Evolutionary conservation across 2,113 vertebrate genomes (phyloP), one percentile per base, ranked within the genome.

Genomic region (Plestiodon gilberti): DNA sequence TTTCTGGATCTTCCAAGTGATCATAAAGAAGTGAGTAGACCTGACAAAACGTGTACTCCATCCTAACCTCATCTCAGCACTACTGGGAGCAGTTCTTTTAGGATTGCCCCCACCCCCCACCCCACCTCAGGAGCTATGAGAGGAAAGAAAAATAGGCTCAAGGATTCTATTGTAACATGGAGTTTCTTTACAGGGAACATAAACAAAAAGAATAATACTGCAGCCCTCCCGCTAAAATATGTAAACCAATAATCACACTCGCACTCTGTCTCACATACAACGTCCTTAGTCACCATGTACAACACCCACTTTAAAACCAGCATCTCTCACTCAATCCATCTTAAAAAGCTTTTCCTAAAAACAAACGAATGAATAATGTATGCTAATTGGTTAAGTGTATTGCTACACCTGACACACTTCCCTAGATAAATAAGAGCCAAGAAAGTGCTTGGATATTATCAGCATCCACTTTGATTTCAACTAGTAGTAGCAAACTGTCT

Each of bases 381-480:
- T 69, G 81, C 89, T 88, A 81, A 79, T 81, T 73, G 78, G 89
- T 40, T 88, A 89, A 94, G 91, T 76, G 86, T 89, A 84, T 59
- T 70, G 59, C 87, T 93, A 89, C 82, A 95, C 88, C 76, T 88
- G 87, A 85, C 88, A 91, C 90, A 78, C 87, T 90, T 89, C 92
- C 83, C 90, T 93, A 94, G 83, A 94, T 92, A 91, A 93, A 96
- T 90, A 93, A 91, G 48, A 88, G 87, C 10, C 82, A 90, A 93
- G 87, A 96, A 96, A 96, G 95, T 97, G 96, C 96, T 94, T 96
- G 91, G 93, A 90, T 92, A 91, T 85, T 79, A 91, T 93, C 87
- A 93, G 91, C 82, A 92, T 93, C 88, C 89, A 93, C 88, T 92
- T 94, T 93, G 94, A 96, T 94, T 96, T 94, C 94, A 96, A 94